These are phyloP conservation scores for Typhlichthys eigenmanni DNA, from an alignment of 2,797 vertebrate genomes.

Conservation along the genomic window DNA sequence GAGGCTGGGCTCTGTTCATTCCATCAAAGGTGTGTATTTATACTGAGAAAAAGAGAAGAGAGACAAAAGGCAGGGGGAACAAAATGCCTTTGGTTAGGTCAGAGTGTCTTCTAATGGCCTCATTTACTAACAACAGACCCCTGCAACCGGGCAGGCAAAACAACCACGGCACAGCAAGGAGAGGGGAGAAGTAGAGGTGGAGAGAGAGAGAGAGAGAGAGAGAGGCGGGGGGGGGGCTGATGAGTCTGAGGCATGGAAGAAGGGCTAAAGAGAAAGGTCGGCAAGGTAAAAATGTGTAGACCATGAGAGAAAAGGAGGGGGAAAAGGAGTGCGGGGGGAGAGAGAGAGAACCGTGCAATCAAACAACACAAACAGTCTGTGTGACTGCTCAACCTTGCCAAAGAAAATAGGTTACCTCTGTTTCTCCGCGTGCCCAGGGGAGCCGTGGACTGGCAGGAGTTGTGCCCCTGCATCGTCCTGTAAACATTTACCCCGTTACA, in stretches of 20 bases:
- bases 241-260: constrained; percentile 54
- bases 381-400: constrained; percentile 76
- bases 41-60: constrained; percentile 38
- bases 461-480: constrained; percentile 55
- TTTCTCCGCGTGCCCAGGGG: constrained; percentile 55
- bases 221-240: background rate
- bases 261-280: constrained; percentile 15
- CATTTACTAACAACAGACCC: constrained; percentile 66
- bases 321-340: constrained; percentile 6
- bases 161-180: constrained; percentile 45
- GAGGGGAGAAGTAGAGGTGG: constrained; percentile 1
- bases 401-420: constrained; percentile 76
- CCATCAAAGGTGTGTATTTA: constrained; percentile 59
- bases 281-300: constrained; percentile 8
- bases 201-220: background rate
- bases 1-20: constrained; percentile 43
- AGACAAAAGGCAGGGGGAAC: constrained; percentile 45
- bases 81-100: constrained; percentile 75
- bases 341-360: constrained; percentile 46
- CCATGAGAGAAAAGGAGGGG: constrained; percentile 7
- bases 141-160: constrained; percentile 52
- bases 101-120: constrained; percentile 74
- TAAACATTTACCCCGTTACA: constrained; percentile 61
- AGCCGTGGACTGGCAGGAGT: constrained; percentile 48
- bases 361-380: constrained; percentile 55